Evolutionary conservation across 2,797 vertebrate species (phyloP).

Genomic region (Thripadectes ignobilis): DNA sequence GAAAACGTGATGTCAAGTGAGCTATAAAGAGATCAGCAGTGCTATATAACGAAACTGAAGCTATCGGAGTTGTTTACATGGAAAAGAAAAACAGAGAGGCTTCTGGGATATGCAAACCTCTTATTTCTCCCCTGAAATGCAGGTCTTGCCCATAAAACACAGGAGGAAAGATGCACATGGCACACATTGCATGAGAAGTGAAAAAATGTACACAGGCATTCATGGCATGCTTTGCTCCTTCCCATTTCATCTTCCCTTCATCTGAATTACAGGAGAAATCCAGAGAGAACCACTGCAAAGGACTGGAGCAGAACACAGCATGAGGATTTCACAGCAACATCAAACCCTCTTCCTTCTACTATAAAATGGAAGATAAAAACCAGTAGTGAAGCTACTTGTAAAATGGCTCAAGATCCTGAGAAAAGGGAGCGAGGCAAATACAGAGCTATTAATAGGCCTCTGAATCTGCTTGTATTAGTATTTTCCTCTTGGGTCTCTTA

Average conservation of each 20-base stretch:
- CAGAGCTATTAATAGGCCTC: constrained; percentile 9
- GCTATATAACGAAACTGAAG: background rate
- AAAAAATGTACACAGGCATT: background rate
- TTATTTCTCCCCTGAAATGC: background rate
- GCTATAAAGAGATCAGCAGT: background rate
- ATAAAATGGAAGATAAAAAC: constrained; percentile 18
- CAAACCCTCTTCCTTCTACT: background rate
- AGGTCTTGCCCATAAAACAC: background rate
- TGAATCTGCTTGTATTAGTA: background rate
- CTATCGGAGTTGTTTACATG: background rate
- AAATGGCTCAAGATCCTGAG: constrained; percentile 26
- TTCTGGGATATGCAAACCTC: background rate
- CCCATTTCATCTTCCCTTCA: background rate
- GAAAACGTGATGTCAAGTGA: background rate
- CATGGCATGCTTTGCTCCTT: background rate
- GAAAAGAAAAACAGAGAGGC: background rate
- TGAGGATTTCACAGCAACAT: background rate
- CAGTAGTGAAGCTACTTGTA: background rate
- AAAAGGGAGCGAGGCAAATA: background rate
- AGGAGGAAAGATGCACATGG: background rate
- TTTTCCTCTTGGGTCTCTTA: background rate
- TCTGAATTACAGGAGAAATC: background rate
- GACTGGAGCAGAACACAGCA: background rate
- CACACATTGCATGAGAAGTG: background rate
- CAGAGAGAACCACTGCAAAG: background rate